Evolutionary conservation across 2,888 invertebrate species (phyloP).

Genomic region (Nasonovia ribisnigri): DNA sequence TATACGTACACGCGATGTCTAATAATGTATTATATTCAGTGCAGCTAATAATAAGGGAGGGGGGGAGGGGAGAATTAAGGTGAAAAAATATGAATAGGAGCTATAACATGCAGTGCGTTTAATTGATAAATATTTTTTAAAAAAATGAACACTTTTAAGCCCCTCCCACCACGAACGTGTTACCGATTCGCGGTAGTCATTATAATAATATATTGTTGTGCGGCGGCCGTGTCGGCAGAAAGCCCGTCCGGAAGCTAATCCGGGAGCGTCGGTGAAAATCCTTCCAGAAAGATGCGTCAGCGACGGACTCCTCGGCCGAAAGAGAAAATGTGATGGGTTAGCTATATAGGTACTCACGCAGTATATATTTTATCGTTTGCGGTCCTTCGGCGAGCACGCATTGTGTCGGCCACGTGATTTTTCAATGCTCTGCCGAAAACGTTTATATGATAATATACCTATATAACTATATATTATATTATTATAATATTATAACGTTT

Average conservation of each 20-base stretch:
- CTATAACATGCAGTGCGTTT: too few species aligned
- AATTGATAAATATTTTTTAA: too few species aligned
- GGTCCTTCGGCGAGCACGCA: neutral
- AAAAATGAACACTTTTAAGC: too few species aligned
- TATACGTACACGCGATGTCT: too few species aligned
- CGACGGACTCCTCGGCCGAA: neutral
- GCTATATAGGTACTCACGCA: neutral
- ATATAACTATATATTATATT: neutral
- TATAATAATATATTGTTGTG: neutral
- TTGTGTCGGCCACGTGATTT: slow-evolving; percentile 16
- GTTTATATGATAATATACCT: too few species aligned
- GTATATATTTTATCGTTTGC: neutral
- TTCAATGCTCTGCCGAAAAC: slow-evolving; percentile 19
- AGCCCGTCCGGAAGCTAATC: neutral
- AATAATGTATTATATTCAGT: too few species aligned
- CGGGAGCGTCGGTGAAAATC: neutral
- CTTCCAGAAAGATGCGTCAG: neutral
- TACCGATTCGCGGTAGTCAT: neutral
- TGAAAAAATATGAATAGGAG: too few species aligned
- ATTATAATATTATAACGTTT: neutral
- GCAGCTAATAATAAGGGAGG: too few species aligned
- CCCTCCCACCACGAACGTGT: too few species aligned
- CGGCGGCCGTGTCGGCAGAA: neutral
- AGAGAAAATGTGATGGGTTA: slow-evolving; percentile 16
- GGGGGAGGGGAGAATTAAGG: too few species aligned